Conservation (phyloP, 2,797 vertebrate genomes). For the Champsocephalus gunnari region DNA sequence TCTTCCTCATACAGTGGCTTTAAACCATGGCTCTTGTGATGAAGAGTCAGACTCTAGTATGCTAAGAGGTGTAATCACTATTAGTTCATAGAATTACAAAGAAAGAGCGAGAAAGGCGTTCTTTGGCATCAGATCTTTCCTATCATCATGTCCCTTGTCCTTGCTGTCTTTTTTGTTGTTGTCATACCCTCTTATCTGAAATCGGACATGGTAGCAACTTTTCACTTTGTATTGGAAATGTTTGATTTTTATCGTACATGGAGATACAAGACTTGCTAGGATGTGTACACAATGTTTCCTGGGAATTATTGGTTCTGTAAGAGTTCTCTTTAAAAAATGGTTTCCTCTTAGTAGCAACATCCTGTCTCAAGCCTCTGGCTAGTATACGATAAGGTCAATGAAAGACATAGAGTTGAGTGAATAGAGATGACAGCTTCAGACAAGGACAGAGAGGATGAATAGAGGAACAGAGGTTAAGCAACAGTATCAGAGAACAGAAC, state of each 20-base stretch:
- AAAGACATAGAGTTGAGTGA: constrained; percentile 12
- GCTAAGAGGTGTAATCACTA: constrained; percentile 27
- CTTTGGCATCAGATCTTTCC: constrained; percentile 21
- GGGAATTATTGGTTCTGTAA: neutral
- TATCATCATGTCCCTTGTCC: neutral
- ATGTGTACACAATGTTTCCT: neutral
- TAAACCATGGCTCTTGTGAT: constrained; percentile 20
- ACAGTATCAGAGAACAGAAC: constrained; percentile 37
- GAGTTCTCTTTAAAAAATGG: neutral
- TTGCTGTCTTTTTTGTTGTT: neutral
- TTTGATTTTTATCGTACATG: constrained; percentile 1
- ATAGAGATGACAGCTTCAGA: constrained; percentile 29
- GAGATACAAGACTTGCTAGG: constrained; percentile 1
- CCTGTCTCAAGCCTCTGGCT: neutral
- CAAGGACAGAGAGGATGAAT: constrained; percentile 24
- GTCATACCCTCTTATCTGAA: neutral
- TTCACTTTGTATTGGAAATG: constrained; percentile 9
- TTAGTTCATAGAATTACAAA: constrained; percentile 28
- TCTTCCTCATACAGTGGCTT: constrained; percentile 16
- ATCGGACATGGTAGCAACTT: constrained; percentile 6
- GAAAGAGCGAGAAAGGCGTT: constrained; percentile 2
- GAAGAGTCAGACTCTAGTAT: constrained; percentile 26
- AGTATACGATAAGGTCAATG: neutral
- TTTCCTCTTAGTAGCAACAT: neutral
- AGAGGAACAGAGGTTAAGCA: constrained; percentile 29